Base-by-base conservation (phyloP, 92 coral and sea anemone species). In the Pocillopora meandrina region DNA sequence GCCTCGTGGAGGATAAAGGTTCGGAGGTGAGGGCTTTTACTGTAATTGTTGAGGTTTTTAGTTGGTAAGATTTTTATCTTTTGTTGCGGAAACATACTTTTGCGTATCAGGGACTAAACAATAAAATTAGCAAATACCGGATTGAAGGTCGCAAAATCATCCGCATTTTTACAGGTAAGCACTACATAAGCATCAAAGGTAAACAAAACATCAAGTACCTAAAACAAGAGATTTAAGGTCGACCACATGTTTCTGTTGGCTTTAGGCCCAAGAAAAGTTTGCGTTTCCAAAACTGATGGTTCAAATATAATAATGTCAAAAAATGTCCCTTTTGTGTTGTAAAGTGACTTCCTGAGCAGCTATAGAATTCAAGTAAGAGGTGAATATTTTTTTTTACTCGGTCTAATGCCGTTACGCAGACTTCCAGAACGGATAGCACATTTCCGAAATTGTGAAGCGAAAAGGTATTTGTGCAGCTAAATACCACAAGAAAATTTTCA, bases 301-400 rank as follows among this genome's bases (percentile, higher is more conserved):
- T 55, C 17, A 79, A 2, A 55, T 10, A 21, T 56, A 56, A 66
- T 10, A 20, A 31, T 59, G 85, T 52, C 61, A 14, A 7, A 69
- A 36, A 81, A 35, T 0, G 26, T 81, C 84, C 84, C 84, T 80
- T 74, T 56, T 66, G 73, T 67, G 26, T 26, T 67, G 49, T 26
- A 78, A 49, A 14, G 34, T 26, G 19, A 63, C 71, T 78, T 63
- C 12, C 31, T 26, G 1, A 10, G 8, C 26, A 34, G 64, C 47
- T 66, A 62, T 64, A 62, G 61, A 36, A 36, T 35, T 36, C 64
- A 61, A 78, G n/a, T 52, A 58, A 55, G 18, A 42, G n/a, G 73
- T 42, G 19, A 5, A 34, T 66, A 67, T 47, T 26, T 67, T 17
- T 12, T 47, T 18, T 12, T 69, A 34, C 31, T 69, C 42, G 49